Evolutionary conservation across 1,140 invertebrate species (phyloP), one percentile per base, ranked within the genome.

Genomic region (Goniozus legneri): DNA sequence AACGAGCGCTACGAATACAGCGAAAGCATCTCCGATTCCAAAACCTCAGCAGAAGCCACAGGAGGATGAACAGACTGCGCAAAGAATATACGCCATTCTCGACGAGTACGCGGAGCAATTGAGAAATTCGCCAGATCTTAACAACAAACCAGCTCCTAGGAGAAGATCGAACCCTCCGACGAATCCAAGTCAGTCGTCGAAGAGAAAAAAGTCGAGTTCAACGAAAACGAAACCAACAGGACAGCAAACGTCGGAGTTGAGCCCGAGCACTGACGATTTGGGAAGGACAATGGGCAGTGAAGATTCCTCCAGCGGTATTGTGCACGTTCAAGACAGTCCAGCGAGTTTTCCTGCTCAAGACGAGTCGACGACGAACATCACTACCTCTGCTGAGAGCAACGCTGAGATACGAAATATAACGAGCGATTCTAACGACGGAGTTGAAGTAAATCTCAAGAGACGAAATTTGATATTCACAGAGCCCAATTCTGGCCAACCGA

Each of bases 81-180:
- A 89, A 62, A 77, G 87, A 41, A 89, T 91, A 46, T 82, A 89
- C 46, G 87, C 87, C 41, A 91, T 91, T 59, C 66, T 91, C 14
- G 86, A 87, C 2, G 84, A 88, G 60, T 91, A 91, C 67, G 86
- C 87, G 31, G 87, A 89, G 57, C 87, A 89, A 58, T 70, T 89
- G 24, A 75, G 87, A 44, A 89, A 89, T 64, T 88, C 86, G 3
- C 87, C 87, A 0, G 87, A 89, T 66, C 58, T 85, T 13, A 89
- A 89, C 62, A 87, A 89, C 65, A 91, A 89, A 66, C 88, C 88
- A 0, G 87, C 87, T 1, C 87, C 86, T 0, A 74, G 86, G 47
- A 76, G 86, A 60, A 77, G 85, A 42, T 84, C 85, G 0, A 88
- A 89, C 67, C 85, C 84, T 3, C 85, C 86, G 0, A 83, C 84